phyloP scores from a whole-genome alignment of 2,113 vertebrate genomes.

The Chaenocephalus aceratus region DNA sequence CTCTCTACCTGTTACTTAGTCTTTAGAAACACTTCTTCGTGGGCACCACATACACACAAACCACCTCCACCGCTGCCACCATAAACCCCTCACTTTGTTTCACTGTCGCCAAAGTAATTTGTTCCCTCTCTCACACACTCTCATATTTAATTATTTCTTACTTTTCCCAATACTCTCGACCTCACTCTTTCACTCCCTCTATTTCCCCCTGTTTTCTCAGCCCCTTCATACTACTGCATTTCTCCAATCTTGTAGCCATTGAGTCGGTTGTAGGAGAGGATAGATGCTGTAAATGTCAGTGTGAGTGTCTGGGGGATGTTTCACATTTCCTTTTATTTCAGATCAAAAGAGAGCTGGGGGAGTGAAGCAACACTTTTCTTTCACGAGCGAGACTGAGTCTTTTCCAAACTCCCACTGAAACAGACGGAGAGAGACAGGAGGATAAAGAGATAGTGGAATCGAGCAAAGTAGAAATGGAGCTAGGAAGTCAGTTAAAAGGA shows the following conservation, averaged over 20 bases:
- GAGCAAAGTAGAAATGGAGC: slow-evolving; percentile 14
- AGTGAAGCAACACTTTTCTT: slow-evolving; percentile 51
- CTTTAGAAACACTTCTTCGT: slow-evolving; percentile 6
- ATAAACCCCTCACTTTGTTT: slow-evolving; percentile 19
- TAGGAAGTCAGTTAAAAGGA: not conserved
- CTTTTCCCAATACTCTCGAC: slow-evolving; percentile 44
- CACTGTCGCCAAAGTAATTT: slow-evolving; percentile 23
- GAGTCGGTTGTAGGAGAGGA: slow-evolving; percentile 29
- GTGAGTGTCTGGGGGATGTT: slow-evolving; percentile 48
- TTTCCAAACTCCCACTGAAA: slow-evolving; percentile 62
- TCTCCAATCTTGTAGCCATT: slow-evolving; percentile 21
- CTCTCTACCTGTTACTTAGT: slow-evolving; percentile 43
- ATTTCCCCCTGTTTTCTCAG: not conserved
- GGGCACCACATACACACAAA: slow-evolving; percentile 9
- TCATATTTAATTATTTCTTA: slow-evolving; percentile 7
- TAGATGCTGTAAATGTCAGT: slow-evolving; percentile 38
- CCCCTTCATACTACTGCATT: slow-evolving; percentile 19
- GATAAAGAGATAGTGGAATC: slow-evolving; percentile 9
- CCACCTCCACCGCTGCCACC: not conserved
- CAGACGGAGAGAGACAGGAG: slow-evolving; percentile 25
- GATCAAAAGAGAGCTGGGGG: slow-evolving; percentile 59
- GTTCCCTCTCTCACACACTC: slow-evolving; percentile 5
- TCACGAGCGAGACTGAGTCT: slow-evolving; percentile 49
- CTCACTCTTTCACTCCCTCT: not conserved
- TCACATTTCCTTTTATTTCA: slow-evolving; percentile 63